Conservation (phyloP, 2,113 vertebrate genomes). For the Anolis sagrei region DNA sequence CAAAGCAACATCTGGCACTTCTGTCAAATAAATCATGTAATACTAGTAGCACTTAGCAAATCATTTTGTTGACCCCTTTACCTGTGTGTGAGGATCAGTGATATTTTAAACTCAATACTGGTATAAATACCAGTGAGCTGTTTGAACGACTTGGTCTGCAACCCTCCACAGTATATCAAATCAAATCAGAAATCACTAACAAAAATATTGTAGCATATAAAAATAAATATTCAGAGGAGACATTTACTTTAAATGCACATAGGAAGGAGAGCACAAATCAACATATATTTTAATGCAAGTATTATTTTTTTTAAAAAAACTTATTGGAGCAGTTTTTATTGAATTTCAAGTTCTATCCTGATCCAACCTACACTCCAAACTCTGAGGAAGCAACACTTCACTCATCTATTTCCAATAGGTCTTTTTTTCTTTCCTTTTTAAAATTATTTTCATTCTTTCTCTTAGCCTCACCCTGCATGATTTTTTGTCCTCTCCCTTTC, state of each 20-base stretch:
- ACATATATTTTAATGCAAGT: not conserved
- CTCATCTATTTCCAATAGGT: too few relatives aligned
- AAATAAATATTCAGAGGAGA: not conserved
- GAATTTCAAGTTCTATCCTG: too few relatives aligned
- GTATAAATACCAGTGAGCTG: not conserved
- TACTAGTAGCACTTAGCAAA: slow-evolving; percentile 48
- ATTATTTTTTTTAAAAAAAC: not conserved
- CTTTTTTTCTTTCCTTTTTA: too few relatives aligned
- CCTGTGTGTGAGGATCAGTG: slow-evolving; percentile 40
- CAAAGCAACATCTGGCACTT: slow-evolving; percentile 17
- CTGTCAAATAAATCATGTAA: slow-evolving; percentile 41
- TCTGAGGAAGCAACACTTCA: too few relatives aligned
- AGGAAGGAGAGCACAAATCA: not conserved
- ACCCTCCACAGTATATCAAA: not conserved
- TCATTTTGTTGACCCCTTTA: slow-evolving; percentile 20
- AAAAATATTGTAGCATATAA: not conserved
- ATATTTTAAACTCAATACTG: slow-evolving; percentile 41
- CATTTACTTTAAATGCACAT: not conserved
- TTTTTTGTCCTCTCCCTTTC: not conserved
- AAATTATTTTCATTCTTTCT: too few relatives aligned
- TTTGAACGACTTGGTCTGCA: not conserved
- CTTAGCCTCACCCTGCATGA: too few relatives aligned
- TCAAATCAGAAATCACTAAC: not conserved
- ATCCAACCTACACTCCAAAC: too few relatives aligned
- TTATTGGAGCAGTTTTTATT: not conserved